These are phyloP conservation scores for Orthonychiurus folsomi DNA, from an alignment of 2,888 invertebrate genomes.

Conservation along the genomic window DNA sequence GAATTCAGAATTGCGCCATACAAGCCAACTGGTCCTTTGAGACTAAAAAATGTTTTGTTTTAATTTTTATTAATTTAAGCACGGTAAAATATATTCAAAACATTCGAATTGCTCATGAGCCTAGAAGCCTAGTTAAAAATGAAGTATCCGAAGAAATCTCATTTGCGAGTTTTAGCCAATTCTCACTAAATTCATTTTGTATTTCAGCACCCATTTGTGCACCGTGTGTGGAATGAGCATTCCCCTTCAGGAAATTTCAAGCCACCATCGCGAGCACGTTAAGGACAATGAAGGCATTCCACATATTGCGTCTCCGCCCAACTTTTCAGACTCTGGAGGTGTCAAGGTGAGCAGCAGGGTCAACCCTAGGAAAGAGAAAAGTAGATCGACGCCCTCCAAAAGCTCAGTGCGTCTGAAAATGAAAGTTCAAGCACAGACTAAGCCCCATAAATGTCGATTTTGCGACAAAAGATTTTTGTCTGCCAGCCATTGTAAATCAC, in stretches of 20 bases:
- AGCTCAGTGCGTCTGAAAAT: background rate
- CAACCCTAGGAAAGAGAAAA: background rate
- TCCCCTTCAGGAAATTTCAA: background rate
- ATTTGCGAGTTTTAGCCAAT: too few species aligned
- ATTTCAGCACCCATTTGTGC: background rate
- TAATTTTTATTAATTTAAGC: too few species aligned
- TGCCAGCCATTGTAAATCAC: slow-evolving; percentile 12
- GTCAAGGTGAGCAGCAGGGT: background rate
- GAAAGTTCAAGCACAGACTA: background rate
- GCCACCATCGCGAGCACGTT: background rate
- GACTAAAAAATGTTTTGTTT: too few species aligned
- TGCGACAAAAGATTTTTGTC: slow-evolving; percentile 9
- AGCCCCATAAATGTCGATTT: slow-evolving; percentile 7
- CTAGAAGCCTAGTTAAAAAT: too few species aligned
- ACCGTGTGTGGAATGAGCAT: background rate
- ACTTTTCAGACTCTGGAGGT: too few species aligned
- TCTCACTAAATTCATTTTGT: too few species aligned
- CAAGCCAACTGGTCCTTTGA: too few species aligned
- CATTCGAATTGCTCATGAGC: too few species aligned
- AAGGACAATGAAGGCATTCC: background rate
- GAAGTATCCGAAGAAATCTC: too few species aligned
- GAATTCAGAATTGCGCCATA: too few species aligned
- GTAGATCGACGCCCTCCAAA: background rate
- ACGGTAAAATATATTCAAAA: too few species aligned
- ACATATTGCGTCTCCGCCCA: background rate